Evolutionary conservation across 2,113 vertebrate species (phyloP).

Genomic region (Phylloscopus whistleri): DNA sequence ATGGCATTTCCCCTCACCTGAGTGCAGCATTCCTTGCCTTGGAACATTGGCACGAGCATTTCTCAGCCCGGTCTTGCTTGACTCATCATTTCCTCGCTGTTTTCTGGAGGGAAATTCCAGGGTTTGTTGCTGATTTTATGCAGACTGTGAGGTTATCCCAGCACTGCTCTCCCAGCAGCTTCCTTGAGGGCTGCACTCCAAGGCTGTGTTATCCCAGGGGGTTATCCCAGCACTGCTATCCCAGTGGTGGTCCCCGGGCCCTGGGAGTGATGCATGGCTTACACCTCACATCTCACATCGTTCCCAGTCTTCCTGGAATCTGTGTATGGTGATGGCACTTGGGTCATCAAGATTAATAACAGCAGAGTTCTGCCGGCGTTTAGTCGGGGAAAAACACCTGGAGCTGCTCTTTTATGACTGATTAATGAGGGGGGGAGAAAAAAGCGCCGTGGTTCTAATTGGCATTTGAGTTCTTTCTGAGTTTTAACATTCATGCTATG

Average conservation of each 20-base stretch:
- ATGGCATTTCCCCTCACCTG: background rate
- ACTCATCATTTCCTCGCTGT: background rate
- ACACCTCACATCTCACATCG: fast-evolving
- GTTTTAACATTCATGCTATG: slow-evolving; percentile 70
- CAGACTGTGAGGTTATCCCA: background rate
- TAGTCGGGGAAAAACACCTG: slow-evolving; percentile 54
- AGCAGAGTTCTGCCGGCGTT: background rate
- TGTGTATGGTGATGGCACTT: background rate
- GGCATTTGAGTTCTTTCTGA: slow-evolving; percentile 51
- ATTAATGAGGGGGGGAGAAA: slow-evolving; percentile 55
- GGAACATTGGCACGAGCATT: fast-evolving
- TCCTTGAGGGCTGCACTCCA: fast-evolving
- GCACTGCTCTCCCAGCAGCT: fast-evolving
- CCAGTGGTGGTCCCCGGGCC: background rate
- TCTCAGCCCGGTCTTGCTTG: background rate
- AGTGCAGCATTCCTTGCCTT: background rate
- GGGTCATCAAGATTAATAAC: slow-evolving; percentile 34
- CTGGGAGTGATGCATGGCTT: background rate
- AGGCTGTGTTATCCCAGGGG: background rate
- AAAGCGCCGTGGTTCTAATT: background rate
- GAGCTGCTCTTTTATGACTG: slow-evolving; percentile 52
- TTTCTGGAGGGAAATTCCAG: background rate
- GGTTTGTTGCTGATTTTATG: background rate
- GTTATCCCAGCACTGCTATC: background rate
- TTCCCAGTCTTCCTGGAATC: background rate